A percentile compares a stretch with the other conserved stretches of the same genome.
Evolutionary conservation across 64 coral and sea anemone species (phyloP).

Genomic region (Catalaphyllia jardinei): DNA sequence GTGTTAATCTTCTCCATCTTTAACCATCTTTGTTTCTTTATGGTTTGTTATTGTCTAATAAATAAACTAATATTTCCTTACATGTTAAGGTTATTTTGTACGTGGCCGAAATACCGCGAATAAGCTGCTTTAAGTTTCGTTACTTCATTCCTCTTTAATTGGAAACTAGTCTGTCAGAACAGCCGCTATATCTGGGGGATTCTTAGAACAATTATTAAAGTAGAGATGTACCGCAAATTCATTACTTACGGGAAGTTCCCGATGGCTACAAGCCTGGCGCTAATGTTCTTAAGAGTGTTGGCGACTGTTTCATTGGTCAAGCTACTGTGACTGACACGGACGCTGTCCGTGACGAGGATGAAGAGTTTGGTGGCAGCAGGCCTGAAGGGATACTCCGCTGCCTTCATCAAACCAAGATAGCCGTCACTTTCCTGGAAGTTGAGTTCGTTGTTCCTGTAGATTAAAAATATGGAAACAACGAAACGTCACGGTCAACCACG

Average conservation of each 20-base stretch:
- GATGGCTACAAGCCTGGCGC: slow-evolving; percentile 66
- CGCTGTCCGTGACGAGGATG: slow-evolving; percentile 68
- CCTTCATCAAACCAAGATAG: slow-evolving; percentile 58
- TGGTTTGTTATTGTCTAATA: too few relatives aligned
- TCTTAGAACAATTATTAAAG: too few relatives aligned
- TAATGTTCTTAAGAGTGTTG: slow-evolving; percentile 57
- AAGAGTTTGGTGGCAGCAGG: slow-evolving; percentile 67
- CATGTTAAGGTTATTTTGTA: too few relatives aligned
- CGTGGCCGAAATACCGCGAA: too few relatives aligned
- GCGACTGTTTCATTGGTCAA: slow-evolving; percentile 23
- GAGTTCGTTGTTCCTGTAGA: not conserved
- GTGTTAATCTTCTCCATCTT: too few relatives aligned
- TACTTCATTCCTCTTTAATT: not conserved
- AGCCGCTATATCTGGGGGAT: too few relatives aligned
- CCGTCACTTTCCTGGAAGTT: slow-evolving; percentile 54
- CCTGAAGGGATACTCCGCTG: slow-evolving; percentile 67
- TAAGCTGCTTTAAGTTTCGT: too few relatives aligned
- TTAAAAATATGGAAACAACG: not conserved
- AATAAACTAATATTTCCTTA: too few relatives aligned
- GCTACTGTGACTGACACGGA: slow-evolving; percentile 53
- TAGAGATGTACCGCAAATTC: not conserved
- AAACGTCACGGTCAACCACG: too few relatives aligned
- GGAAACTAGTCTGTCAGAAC: not conserved
- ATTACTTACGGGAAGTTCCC: slow-evolving; percentile 64
- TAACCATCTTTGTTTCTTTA: too few relatives aligned